Evolutionary conservation across 2,797 vertebrate genomes (phyloP).

Genomic region (Tragelaphus eurycerus): DNA sequence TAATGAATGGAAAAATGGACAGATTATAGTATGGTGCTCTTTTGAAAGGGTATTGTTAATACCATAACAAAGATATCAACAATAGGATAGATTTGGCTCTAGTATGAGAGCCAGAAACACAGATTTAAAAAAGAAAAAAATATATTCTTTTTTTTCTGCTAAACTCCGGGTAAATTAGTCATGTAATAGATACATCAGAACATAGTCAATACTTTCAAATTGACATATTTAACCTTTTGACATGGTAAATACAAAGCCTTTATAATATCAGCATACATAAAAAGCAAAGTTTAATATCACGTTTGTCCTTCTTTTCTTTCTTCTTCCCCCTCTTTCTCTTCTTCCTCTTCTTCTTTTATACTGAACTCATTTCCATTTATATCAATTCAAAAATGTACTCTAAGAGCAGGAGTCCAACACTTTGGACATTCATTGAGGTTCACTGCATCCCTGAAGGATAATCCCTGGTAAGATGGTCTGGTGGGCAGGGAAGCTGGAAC

Average conservation of each 20-base stretch:
- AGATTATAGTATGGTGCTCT: neutral
- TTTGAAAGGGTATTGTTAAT: neutral
- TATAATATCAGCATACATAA: neutral
- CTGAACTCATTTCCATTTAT: neutral
- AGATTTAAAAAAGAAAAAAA: too few relatives aligned
- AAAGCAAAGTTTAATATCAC: neutral
- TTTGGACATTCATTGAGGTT: neutral
- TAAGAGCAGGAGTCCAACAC: neutral
- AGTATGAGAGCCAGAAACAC: too few relatives aligned
- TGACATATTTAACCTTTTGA: neutral
- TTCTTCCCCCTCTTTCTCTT: neutral
- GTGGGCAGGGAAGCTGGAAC: neutral
- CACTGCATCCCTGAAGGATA: neutral
- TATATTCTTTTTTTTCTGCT: neutral
- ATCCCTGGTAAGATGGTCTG: neutral
- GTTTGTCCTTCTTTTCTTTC: neutral
- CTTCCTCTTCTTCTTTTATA: neutral
- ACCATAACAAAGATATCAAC: neutral
- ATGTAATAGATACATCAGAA: neutral
- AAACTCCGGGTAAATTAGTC: neutral
- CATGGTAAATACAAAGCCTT: neutral
- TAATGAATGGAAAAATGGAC: constrained; percentile 35
- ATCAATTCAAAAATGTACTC: neutral
- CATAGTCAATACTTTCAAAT: constrained; percentile 19
- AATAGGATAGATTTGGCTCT: neutral